Base-by-base conservation (phyloP, 2,113 vertebrate species). In the Oncorhynchus nerka region DNA sequence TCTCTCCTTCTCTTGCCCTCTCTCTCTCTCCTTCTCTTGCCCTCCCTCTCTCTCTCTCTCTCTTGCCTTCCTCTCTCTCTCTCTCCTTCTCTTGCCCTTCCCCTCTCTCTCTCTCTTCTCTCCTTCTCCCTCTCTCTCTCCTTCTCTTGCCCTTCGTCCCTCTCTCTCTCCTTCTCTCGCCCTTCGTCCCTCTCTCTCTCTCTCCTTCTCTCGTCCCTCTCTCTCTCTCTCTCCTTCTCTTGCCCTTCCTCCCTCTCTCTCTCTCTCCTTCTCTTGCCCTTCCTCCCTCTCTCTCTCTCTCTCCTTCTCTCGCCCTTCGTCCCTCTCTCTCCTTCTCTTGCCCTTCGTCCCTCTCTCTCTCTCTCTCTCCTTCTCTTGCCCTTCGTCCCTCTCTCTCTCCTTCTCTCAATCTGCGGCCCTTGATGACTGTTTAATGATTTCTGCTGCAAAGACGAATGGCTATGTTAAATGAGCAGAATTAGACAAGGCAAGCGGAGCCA, bases 351-450 rank as follows among this genome's bases (percentile, higher is more conserved):
- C 32, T 72, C 71, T 34, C 69, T 75, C 71, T 71, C 26, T 2
- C 66, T 55, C 30, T 77, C 68, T 78, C 55, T 7, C 69, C n/a
- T n/a, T n/a, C n/a, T n/a, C n/a, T n/a, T n/a, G n/a, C n/a, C n/a
- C n/a, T n/a, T n/a, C n/a, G n/a, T n/a, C n/a, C n/a, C n/a, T n/a
- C n/a, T n/a, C n/a, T n/a, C n/a, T n/a, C n/a, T 73, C 55, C 68
- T 34, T 71, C 70, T 72, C 45, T 76, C 74, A 70, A 24, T 78
- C 34, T 79, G 72, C 71, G 15, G 51, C 77, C 61, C 80, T 91
- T 94, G 94, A 94, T 94, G 92, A 92, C 92, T 92, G 94, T 93
- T 93, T 94, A 94, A 94, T 93, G 94, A 94, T 94, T 93, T 92
- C 89, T 92, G 87, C 89, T 85, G 89, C 89, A 88, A 90, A 94